Percentiles rank a stretch among this genome's conserved stretches.
Evolutionary conservation across 2,797 vertebrate species (phyloP).

Genomic region (Pangasius mekongensis): DNA sequence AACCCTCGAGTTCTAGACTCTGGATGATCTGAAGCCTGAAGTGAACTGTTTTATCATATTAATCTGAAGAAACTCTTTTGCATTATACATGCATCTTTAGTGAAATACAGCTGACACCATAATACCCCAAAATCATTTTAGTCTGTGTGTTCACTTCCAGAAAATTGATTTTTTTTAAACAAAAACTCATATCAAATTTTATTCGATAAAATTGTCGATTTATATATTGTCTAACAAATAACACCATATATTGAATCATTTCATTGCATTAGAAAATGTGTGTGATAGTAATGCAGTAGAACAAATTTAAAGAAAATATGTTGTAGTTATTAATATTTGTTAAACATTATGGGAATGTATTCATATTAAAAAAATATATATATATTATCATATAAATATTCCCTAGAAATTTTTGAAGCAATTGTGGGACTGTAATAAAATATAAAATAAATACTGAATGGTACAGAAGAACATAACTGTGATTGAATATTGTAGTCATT

Average conservation of each 20-base stretch:
- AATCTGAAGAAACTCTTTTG: neutral
- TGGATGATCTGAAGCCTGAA: neutral
- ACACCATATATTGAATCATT: neutral
- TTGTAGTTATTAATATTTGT: no score
- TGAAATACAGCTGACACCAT: neutral
- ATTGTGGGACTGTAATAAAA: no score
- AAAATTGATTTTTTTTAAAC: no score
- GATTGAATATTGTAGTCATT: no score
- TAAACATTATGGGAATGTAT: no score
- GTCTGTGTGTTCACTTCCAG: neutral
- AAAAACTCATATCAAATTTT: no score
- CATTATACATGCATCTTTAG: neutral
- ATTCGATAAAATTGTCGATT: neutral
- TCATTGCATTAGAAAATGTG: neutral
- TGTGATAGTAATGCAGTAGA: neutral
- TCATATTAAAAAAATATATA: no score
- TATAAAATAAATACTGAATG: no score
- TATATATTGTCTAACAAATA: neutral
- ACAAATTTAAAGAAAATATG: no score
- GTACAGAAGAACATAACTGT: no score
- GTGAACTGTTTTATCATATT: neutral
- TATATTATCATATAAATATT: no score
- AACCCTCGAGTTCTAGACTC: neutral
- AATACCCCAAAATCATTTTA: neutral
- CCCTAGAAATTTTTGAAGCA: no score